Base-by-base conservation (phyloP, 1,140 invertebrate species). In the Cotesia vestalis region DNA sequence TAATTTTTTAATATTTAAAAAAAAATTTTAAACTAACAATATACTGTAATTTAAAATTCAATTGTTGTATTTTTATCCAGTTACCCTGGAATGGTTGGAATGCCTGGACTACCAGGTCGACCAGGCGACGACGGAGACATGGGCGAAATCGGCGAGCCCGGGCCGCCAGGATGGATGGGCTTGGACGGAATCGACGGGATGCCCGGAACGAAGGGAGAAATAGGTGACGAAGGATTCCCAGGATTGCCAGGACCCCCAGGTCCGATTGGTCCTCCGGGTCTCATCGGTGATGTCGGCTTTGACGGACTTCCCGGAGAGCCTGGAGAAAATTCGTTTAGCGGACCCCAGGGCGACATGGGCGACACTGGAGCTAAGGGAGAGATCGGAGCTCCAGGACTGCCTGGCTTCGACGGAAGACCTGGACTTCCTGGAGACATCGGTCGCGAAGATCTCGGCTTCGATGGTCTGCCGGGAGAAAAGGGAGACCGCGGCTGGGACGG, bases 301-400 rank as follows among this genome's bases (percentile, higher is more conserved):
- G 73, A 78, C 9, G 89, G 89, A 0, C 34, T 79, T 0, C 66
- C 79, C 53, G 87, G 89, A 52, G 53, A 75, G 36, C 85, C 75
- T 57, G 90, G 89, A 34, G 85, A 88, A 12, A 86, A 86, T 55
- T 83, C 91, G 1, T 90, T 89, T 68, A 89, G 88, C 73, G 93
- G 93, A 64, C 85, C 87, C 12, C 91, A 93, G 83, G 93, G 93
- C 72, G 87, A 89, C 12, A 68, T 79, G 4, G 93, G 93, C 14
- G 88, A 89, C 53, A 77, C 80, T 35, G 92, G 91, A 70, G 79
- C 80, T 40, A 77, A 78, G 69, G 87, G 88, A 27, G 77, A 79
- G 35, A 69, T 79, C 0, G 90, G 90, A 66, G 74, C 80, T 1
- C 84, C 81, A 2, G 91, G 91, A n/a, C 78, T 80, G 0, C 83